phyloP scores from a whole-genome alignment of 2,888 invertebrate genomes.

The Melitaea athalia region DNA sequence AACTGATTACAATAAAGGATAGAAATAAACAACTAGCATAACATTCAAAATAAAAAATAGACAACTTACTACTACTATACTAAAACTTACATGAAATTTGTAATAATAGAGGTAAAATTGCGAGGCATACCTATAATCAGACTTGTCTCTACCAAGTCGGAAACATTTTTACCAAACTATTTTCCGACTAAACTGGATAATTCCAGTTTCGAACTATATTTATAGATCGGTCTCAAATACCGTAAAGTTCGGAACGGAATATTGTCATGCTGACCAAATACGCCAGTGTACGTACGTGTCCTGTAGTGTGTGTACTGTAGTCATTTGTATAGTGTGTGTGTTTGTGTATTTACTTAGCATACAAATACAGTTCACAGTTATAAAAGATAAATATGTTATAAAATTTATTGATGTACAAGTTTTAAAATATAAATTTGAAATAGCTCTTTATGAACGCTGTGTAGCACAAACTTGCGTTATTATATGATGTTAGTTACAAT shows the following conservation, averaged over 20 bases:
- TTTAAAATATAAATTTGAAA: neutral
- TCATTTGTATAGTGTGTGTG: neutral
- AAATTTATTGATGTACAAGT: neutral
- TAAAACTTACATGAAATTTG: no score
- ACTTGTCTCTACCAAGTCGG: no score
- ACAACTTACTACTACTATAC: no score
- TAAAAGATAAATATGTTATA: neutral
- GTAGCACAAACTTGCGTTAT: no score
- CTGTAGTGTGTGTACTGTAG: no score
- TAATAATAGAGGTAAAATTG: no score
- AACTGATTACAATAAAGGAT: no score
- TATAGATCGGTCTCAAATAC: slow-evolving; percentile 5
- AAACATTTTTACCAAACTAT: no score
- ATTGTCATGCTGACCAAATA: slow-evolving; percentile 9
- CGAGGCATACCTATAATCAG: no score
- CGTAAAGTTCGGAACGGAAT: neutral
- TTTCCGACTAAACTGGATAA: neutral
- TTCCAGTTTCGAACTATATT: neutral
- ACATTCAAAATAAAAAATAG: no score
- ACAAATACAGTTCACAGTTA: neutral
- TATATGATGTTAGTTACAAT: no score
- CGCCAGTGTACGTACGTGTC: neutral
- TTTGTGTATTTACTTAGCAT: neutral
- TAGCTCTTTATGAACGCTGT: neutral
- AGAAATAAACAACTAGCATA: no score